phyloP scores from a whole-genome alignment of 2,113 vertebrate genomes.

The Lamprotornis superbus region DNA sequence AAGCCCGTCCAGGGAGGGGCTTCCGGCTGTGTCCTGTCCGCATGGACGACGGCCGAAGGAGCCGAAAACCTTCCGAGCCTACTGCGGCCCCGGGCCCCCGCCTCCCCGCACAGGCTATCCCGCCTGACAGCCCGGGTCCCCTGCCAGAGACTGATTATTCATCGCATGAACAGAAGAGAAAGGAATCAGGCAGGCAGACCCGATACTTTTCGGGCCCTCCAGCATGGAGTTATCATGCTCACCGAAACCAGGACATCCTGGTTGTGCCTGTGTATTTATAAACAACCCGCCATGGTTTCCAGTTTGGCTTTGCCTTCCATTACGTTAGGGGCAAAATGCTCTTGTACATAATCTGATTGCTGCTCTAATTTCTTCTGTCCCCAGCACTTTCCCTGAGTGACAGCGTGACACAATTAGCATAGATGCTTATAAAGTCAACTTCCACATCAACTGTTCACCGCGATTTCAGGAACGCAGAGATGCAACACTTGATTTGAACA shows the following conservation, averaged over 20 bases:
- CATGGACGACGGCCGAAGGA: neutral
- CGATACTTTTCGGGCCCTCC: neutral
- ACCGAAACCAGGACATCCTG: neutral
- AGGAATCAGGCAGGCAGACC: neutral
- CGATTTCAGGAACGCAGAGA: neutral
- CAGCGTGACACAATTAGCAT: neutral
- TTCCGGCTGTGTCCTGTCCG: neutral
- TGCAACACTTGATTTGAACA: neutral
- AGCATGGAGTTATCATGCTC: fast-evolving
- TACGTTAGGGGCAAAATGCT: neutral
- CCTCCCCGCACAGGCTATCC: neutral
- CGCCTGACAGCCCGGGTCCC: neutral
- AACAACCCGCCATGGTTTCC: neutral
- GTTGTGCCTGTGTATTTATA: fast-evolving
- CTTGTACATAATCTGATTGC: neutral
- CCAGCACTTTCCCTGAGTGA: neutral
- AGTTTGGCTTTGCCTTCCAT: neutral
- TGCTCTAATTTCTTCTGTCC: neutral
- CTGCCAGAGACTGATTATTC: neutral
- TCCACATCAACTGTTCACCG: neutral
- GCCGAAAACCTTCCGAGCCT: neutral
- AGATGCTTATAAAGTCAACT: neutral
- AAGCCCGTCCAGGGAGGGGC: neutral
- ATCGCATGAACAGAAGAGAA: neutral
- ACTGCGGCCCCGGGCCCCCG: too few species aligned